phyloP scores from a whole-genome alignment of 2,113 vertebrate genomes.

The Leptocoma aspasia region DNA sequence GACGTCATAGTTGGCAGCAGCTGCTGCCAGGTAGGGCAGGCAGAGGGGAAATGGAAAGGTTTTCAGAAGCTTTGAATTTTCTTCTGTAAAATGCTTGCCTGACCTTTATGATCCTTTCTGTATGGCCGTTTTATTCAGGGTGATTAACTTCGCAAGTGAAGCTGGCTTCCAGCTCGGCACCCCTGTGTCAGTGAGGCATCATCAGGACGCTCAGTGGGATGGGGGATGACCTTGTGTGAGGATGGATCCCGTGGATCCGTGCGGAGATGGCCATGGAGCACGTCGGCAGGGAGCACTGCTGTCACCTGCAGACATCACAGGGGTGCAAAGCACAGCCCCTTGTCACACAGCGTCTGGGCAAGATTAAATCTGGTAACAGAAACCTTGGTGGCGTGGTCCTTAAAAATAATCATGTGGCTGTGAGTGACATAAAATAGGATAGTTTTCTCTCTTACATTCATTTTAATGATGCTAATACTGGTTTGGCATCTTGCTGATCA shows the following conservation, averaged over 20 bases:
- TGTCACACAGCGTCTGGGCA: neutral
- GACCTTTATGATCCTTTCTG: neutral
- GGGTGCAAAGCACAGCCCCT: neutral
- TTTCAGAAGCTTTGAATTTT: neutral
- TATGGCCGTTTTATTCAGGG: neutral
- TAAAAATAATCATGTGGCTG: neutral
- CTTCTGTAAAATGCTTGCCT: neutral
- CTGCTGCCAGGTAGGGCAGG: neutral
- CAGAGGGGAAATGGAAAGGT: neutral
- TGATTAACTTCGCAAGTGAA: neutral
- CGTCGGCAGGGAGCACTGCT: neutral
- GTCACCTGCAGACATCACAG: neutral
- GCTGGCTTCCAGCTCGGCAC: too few species aligned
- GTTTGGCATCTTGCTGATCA: neutral
- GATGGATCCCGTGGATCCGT: accelerated
- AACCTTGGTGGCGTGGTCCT: neutral
- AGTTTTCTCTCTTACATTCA: neutral
- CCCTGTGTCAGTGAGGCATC: neutral
- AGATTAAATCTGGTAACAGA: neutral
- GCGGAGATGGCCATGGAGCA: neutral
- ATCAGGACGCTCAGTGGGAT: neutral
- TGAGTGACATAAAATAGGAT: neutral
- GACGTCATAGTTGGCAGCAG: neutral
- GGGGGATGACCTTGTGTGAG: neutral
- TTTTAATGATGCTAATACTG: neutral